Evolutionary conservation across 2,797 vertebrate species (phyloP).

Genomic region (Craterocephalus amniculus): DNA sequence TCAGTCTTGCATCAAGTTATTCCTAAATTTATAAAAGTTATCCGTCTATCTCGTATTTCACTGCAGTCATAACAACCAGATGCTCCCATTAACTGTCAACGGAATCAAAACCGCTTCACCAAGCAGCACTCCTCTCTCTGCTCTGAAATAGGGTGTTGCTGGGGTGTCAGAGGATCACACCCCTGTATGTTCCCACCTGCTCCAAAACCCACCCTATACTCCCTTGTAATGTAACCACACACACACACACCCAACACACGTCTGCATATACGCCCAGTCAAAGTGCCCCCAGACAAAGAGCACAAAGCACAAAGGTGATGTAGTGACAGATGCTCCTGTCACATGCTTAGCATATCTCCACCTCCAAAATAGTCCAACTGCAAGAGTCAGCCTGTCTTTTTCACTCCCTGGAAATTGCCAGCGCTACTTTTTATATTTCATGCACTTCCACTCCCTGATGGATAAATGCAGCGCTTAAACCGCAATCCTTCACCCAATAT

Average conservation of each 20-base stretch:
- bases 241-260: constrained; percentile 18
- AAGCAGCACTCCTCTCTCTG: constrained; percentile 54
- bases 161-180: constrained; percentile 80
- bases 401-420: constrained; percentile 18
- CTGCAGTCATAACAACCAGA: constrained; percentile 56
- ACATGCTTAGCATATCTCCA: constrained; percentile 70
- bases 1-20: not conserved
- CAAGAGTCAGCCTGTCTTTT: constrained; percentile 32
- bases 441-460: constrained; percentile 28
- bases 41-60: constrained; percentile 4
- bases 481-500: constrained; percentile 67
- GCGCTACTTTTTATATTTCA: constrained; percentile 31
- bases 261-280: constrained; percentile 33
- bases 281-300: constrained; percentile 66
- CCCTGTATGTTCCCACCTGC: constrained; percentile 72
- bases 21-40: not conserved
- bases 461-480: constrained; percentile 60
- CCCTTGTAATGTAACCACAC: constrained; percentile 33
- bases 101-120: constrained; percentile 52
- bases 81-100: constrained; percentile 61
- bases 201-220: constrained; percentile 49
- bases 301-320: constrained; percentile 72
- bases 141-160: constrained; percentile 78
- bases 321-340: constrained; percentile 74
- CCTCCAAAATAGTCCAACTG: constrained; percentile 57